Percentiles rank a stretch among this genome's conserved stretches.
phyloP scores from a whole-genome alignment of 2,797 vertebrate species.

The Crocodylus rhombifer region DNA sequence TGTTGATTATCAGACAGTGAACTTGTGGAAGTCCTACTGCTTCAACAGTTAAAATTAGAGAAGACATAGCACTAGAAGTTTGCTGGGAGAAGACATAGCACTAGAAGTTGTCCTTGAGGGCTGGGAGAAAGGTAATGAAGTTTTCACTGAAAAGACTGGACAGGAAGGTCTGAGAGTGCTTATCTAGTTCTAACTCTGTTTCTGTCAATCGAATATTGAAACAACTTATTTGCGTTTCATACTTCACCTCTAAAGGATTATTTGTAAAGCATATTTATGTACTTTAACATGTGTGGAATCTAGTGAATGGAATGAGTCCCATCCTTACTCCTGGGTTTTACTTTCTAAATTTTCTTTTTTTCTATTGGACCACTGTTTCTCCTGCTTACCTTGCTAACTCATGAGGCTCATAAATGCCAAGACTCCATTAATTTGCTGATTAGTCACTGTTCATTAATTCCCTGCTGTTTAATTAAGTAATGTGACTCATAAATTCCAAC shows the following conservation, averaged over 20 bases:
- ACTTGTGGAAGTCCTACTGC: neutral
- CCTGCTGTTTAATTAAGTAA: slow-evolving; percentile 66
- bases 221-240: neutral
- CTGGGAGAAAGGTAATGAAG: too few species aligned
- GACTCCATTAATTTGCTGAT: slow-evolving; percentile 45
- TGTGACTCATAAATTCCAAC: slow-evolving; percentile 55
- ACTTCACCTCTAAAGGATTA: neutral
- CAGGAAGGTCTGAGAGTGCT: neutral
- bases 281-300: slow-evolving; percentile 13
- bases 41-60: neutral
- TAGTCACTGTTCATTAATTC: slow-evolving; percentile 56
- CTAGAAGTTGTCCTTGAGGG: neutral
- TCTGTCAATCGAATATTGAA: neutral
- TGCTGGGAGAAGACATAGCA: neutral
- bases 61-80: neutral
- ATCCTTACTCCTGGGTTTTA: slow-evolving; percentile 26
- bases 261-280: slow-evolving; percentile 10
- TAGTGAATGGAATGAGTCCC: slow-evolving; percentile 21
- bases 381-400: slow-evolving; percentile 25
- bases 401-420: slow-evolving; percentile 55
- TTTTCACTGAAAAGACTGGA: neutral
- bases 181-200: neutral
- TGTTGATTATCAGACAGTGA: neutral
- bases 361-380: slow-evolving; percentile 5
- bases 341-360: slow-evolving; percentile 23